Evolutionary conservation across 2,113 vertebrate genomes (phyloP).

Genomic region (Nymphicus hollandicus): DNA sequence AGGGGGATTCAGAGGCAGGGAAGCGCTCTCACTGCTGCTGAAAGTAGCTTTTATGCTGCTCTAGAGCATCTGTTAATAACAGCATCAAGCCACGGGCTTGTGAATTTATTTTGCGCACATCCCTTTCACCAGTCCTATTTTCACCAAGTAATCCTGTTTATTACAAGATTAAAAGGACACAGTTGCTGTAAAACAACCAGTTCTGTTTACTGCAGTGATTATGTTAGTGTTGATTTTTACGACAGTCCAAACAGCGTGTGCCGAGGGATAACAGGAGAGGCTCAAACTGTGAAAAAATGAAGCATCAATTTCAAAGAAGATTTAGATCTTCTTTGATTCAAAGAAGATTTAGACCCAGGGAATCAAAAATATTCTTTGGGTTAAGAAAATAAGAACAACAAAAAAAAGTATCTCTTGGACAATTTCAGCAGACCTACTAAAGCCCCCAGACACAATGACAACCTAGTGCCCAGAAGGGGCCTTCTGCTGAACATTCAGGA

Average conservation of each 20-base stretch:
- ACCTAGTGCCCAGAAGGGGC: neutral
- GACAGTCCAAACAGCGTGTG: neutral
- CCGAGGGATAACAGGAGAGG: neutral
- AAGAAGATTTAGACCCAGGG: neutral
- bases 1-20: neutral
- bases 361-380: neutral
- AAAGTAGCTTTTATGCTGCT: conserved; percentile 13
- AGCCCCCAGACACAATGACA: neutral
- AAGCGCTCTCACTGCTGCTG: neutral
- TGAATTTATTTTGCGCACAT: neutral
- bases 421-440: neutral
- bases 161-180: neutral
- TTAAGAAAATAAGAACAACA: neutral
- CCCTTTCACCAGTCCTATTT: neutral
- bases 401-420: neutral
- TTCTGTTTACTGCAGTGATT: neutral
- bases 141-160: neutral
- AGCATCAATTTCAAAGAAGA: neutral
- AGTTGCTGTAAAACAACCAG: neutral
- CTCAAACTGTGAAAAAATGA: neutral
- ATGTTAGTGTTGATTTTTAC: neutral
- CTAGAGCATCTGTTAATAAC: neutral
- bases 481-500: neutral
- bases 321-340: neutral
- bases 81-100: neutral